Conservation (phyloP, 2,797 vertebrate species). For the Takifugu ocellatus region DNA sequence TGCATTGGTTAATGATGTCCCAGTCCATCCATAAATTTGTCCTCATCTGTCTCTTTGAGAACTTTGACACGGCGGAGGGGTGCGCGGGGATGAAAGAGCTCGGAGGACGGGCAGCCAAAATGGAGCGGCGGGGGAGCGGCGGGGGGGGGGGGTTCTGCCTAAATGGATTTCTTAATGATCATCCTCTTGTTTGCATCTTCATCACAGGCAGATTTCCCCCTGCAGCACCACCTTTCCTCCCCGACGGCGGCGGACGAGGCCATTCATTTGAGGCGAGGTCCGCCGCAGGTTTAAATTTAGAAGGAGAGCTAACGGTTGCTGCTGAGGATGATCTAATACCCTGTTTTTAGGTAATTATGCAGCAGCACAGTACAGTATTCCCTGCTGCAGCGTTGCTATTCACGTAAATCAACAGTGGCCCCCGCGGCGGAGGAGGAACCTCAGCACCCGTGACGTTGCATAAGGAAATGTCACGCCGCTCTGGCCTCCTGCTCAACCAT, state of each 20-base stretch:
- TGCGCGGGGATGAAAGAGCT: constrained; percentile 49
- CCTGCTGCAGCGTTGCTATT: constrained; percentile 45
- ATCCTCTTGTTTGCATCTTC: constrained; percentile 41
- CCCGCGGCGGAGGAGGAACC: constrained; percentile 34
- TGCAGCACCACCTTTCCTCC: constrained; percentile 8
- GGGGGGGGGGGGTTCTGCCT: constrained; percentile 27
- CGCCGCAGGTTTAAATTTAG: constrained; percentile 1
- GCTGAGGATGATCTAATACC: constrained; percentile 33
- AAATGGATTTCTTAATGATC: constrained; percentile 58
- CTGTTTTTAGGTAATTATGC: constrained; percentile 59
- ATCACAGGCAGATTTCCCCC: constrained; percentile 11
- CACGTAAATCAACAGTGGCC: constrained; percentile 28
- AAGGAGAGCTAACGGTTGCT: constrained; percentile 17
- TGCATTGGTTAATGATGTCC: constrained; percentile 69
- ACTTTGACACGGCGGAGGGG: constrained; percentile 61
- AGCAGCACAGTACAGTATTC: constrained; percentile 53
- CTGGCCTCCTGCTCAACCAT: constrained; percentile 23
- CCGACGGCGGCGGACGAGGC: no score
- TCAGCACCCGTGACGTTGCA: constrained; percentile 57
- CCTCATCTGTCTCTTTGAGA: constrained; percentile 55
- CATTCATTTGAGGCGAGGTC: background rate
- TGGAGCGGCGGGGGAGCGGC: constrained; percentile 34
- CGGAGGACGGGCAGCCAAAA: constrained; percentile 43
- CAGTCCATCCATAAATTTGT: constrained; percentile 69
- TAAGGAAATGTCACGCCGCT: constrained; percentile 66